Evolutionary conservation across 2,888 invertebrate genomes (phyloP), one percentile per base, ranked within the genome.

Genomic region (Nomada fabriciana): DNA sequence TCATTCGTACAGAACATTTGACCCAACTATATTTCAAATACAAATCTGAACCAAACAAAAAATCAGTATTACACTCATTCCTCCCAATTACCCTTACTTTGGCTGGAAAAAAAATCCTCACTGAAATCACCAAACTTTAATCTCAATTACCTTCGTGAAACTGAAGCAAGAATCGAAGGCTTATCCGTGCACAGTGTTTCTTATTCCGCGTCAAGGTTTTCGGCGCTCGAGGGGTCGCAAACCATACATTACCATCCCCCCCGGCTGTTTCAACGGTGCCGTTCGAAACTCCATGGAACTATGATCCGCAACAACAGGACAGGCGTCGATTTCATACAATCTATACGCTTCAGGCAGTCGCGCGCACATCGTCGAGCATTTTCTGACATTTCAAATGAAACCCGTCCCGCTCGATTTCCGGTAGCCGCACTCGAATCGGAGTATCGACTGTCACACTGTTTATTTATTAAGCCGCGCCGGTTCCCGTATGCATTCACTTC

Each of bases 301-400:
- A 42, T 59, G 67, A 71, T 71, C 70, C 60, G 23, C 15, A 9
- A n/a, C 36, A 53, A 57, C 57, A 23, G 25, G 23, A 57, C 20
- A 55, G 53, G 9, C 57, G 20, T 59, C 83, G 77, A 76, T 83
- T 80, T 78, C 76, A 65, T 76, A 72, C 36, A 80, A 74, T 73
- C 75, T 63, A 50, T 52, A 36, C 67, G 71, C 59, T 70, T 55
- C 25, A 59, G 63, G 64, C 25, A 15, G 53, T 29, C 9, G 47
- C 50, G 47, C 47, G 47, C 47, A 47, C 47, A 47, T 15, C 47
- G 53, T 25, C 59, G 36, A 61, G 59, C 72, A 13, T 71, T 84
- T 82, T 85, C 85, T 86, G 86, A 88, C 81, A 60, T 80, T 82
- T 79, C 74, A 70, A 87, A 87, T 80, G 78, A 65, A 77, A 69